phyloP scores from a whole-genome alignment of 2,888 invertebrate genomes.

The Aphrophora alni region DNA sequence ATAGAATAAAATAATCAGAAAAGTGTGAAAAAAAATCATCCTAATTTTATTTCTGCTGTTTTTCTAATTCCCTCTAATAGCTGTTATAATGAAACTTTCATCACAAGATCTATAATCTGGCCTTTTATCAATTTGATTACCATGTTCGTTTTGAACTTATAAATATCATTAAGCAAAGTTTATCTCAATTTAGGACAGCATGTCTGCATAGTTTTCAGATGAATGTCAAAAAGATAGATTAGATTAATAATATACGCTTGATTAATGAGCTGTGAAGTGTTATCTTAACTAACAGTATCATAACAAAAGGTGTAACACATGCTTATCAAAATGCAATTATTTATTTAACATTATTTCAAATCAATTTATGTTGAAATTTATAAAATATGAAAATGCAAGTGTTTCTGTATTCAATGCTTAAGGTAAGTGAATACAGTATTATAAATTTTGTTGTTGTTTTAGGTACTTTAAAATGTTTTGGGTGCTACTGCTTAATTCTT shows the following conservation, averaged over 20 bases:
- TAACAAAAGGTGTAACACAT: background rate
- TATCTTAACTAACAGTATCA: too few relatives aligned
- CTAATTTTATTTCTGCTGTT: too few relatives aligned
- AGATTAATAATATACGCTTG: background rate
- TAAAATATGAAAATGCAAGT: conserved; percentile 1
- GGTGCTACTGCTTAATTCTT: too few relatives aligned
- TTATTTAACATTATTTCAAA: too few relatives aligned
- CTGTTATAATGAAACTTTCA: too few relatives aligned
- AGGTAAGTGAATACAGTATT: background rate
- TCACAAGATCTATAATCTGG: too few relatives aligned
- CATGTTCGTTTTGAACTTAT: background rate
- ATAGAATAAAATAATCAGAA: too few relatives aligned
- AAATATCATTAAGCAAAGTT: background rate
- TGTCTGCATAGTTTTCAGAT: background rate
- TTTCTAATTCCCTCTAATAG: too few relatives aligned
- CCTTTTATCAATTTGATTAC: background rate
- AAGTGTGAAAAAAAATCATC: too few relatives aligned
- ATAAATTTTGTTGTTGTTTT: too few relatives aligned
- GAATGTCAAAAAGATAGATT: background rate
- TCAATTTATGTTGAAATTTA: background rate
- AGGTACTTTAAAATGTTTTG: too few relatives aligned
- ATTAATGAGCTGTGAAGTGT: background rate
- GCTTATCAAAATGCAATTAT: too few relatives aligned
- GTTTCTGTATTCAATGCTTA: background rate
- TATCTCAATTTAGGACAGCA: background rate